These are phyloP conservation scores for Caenorhabditis doughertyi DNA, from an alignment of 2,888 invertebrate species.

Conservation along the genomic window DNA sequence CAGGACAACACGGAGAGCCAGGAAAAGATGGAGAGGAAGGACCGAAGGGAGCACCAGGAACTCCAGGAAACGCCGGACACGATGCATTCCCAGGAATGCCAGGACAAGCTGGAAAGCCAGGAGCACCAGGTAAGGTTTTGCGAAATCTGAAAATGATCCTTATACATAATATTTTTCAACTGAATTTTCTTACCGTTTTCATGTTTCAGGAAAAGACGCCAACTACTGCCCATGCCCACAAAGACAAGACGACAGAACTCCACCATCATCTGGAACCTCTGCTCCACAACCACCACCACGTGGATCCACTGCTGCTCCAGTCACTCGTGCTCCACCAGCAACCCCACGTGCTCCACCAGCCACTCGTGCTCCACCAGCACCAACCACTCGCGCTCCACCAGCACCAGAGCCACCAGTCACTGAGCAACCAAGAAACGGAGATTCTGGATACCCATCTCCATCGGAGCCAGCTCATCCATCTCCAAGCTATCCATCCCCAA, in stretches of 20 bases:
- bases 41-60: constrained; percentile 67
- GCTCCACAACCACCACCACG: constrained; percentile 44
- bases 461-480: constrained; percentile 41
- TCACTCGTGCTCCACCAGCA: constrained; percentile 38
- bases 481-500: constrained; percentile 46
- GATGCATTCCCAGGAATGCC: constrained; percentile 72
- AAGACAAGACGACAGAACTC: constrained; percentile 53
- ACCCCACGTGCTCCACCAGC: constrained; percentile 41
- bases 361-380: constrained; percentile 37
- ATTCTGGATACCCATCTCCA: constrained; percentile 55
- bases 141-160: not conserved
- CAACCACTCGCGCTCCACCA: constrained; percentile 28
- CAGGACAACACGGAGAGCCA: constrained; percentile 72
- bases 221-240: constrained; percentile 70
- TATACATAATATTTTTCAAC: not conserved
- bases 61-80: constrained; percentile 69
- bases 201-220: constrained; percentile 66
- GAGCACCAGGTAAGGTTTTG: constrained; percentile 61
- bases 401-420: constrained; percentile 33
- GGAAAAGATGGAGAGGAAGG: constrained; percentile 71
- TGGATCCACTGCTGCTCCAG: constrained; percentile 19
- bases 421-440: constrained; percentile 30
- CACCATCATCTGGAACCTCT: constrained; percentile 32
- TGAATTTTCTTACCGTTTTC: not conserved
- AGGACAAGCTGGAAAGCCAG: constrained; percentile 70